Conservation (phyloP, 2,797 vertebrate species). For the Atherinosoma microstoma region DNA sequence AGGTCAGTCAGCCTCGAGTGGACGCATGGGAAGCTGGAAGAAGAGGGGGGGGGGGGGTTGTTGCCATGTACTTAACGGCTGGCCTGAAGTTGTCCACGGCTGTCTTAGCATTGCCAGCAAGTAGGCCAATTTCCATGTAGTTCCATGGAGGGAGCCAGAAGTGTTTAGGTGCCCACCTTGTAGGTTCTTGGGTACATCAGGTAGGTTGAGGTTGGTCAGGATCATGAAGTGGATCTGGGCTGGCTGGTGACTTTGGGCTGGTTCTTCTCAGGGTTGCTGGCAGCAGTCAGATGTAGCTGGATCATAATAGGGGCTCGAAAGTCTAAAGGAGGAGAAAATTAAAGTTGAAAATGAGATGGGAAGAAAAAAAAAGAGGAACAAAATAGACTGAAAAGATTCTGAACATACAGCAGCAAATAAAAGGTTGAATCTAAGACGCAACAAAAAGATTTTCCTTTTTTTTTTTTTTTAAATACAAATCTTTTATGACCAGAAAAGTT, state of each 20-base stretch:
- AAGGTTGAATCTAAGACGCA: no score
- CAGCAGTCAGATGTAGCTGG: constrained; percentile 72
- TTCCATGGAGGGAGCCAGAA: constrained; percentile 12
- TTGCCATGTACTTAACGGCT: not conserved
- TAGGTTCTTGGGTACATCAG: constrained; percentile 23
- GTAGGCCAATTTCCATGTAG: constrained; percentile 12
- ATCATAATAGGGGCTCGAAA: constrained; percentile 61
- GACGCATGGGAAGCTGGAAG: constrained; percentile 4
- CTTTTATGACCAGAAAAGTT: no score
- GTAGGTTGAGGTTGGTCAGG: constrained; percentile 36
- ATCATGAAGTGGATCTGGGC: constrained; percentile 43
- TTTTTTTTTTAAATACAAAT: no score
- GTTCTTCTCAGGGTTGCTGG: constrained; percentile 63
- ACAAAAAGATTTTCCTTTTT: no score
- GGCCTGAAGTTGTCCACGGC: not conserved
- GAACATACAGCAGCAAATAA: not conserved
- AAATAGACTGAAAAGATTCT: not conserved
- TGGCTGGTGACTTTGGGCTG: constrained; percentile 69
- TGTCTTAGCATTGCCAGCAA: not conserved
- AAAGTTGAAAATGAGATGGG: not conserved
- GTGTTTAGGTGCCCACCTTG: constrained; percentile 31
- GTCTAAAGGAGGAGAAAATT: constrained; percentile 43
- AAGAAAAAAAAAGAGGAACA: not conserved
- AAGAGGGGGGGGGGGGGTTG: not conserved
- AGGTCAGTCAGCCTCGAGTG: constrained; percentile 10